phyloP scores from a whole-genome alignment of 2,113 vertebrate genomes.

The Nerophis lumbriciformis region DNA sequence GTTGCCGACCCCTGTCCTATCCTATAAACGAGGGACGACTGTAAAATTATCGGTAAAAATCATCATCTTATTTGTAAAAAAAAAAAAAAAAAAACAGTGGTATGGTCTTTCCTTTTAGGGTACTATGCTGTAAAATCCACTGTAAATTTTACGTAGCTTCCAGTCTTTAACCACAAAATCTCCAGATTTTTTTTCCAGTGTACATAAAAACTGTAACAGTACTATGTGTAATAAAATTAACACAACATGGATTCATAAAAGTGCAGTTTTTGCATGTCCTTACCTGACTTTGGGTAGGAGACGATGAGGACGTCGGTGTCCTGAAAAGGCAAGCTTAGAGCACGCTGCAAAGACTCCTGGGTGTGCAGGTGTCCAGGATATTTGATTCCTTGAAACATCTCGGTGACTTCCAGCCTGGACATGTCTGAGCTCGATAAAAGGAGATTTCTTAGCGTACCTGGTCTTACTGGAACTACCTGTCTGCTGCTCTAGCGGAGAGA shows the following conservation, averaged over 20 bases:
- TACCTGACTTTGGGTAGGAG: conserved; percentile 85
- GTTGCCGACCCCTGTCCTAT: too few relatives aligned
- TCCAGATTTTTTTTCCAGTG: too few relatives aligned
- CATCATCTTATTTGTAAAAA: too few relatives aligned
- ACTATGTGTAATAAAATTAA: not conserved
- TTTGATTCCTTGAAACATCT: conserved; percentile 66
- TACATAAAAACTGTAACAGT: not conserved
- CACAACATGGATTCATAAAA: not conserved
- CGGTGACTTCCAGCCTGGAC: conserved; percentile 72
- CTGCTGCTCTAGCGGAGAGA: not conserved
- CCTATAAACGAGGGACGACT: too few relatives aligned
- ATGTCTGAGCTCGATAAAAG: conserved; percentile 36
- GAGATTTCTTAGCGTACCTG: not conserved
- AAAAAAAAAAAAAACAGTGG: too few relatives aligned
- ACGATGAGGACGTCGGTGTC: conserved; percentile 75
- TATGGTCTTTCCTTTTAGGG: too few relatives aligned
- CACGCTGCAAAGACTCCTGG: conserved; percentile 68
- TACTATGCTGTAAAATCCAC: too few relatives aligned
- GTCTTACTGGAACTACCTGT: not conserved
- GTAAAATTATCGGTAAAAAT: too few relatives aligned
- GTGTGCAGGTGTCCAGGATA: conserved; percentile 81
- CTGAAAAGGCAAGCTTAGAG: conserved; percentile 69
- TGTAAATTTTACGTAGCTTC: too few relatives aligned
- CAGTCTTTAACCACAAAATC: too few relatives aligned
- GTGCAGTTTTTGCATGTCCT: conserved; percentile 10